Base-by-base conservation (phyloP, 2,888 invertebrate genomes). In the Erebia epiphron region DNA sequence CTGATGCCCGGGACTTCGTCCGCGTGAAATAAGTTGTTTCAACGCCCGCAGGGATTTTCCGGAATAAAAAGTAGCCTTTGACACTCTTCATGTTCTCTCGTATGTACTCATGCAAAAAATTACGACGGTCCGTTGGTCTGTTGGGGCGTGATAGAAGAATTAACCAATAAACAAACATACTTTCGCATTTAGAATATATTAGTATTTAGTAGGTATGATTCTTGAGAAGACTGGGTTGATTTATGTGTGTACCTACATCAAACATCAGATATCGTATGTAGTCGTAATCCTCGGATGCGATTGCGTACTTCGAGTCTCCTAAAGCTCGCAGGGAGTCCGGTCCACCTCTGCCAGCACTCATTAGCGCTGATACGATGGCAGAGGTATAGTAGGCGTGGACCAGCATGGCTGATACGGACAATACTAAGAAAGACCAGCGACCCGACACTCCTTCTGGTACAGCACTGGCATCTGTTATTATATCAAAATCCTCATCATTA, bases 301-400 rank as follows among this genome's bases (percentile, higher is more conserved):
- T 88, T 1, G 81, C 81, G 52, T 90, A 90, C 77, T 81, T 85
- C 0, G 91, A 91, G 76, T 92, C 91, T 0, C 84, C 91, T 0
- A 92, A 80, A 0, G 81, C 78, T 14, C 79, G 78, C 14, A 92
- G 76, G 0, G 87, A 81, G 63, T 83, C 80, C 0, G 86, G 89
- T 0, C 90, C 90, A 13, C 84, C 83, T 54, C 83, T 78, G 0
- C 90, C 90, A 0, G 86, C 81, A 75, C 86, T 86, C 91, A 92
- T 88, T 8, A 91, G 83, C 0, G 87, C 85, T 0, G 91, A 92
- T 1, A 92, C 91, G 1, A 92, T 87, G 3, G 91, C 90, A 0
- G 91, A 91, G 0, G 91, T 89, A 73, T 92, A 92, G 77, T 91
- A 91, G 0, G 91, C 90, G 67, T 92, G 88, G 1, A 92, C 86